phyloP scores from a whole-genome alignment of 2,797 vertebrate genomes.

The Triplophysa bombifrons region DNA sequence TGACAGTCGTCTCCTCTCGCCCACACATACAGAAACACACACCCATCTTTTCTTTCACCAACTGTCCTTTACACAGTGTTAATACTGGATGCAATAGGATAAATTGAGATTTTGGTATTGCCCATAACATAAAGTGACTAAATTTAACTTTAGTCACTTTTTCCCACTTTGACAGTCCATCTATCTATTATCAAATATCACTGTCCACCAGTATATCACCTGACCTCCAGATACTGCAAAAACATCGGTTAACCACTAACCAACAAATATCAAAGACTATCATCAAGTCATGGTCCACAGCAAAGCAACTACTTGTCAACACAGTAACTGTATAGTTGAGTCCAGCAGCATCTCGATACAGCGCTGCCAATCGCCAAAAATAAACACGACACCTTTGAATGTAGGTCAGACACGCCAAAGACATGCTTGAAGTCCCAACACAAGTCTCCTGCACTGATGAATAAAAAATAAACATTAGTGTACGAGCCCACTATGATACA shows the following conservation, averaged over 20 bases:
- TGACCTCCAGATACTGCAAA: neutral
- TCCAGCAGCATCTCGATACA: conserved; percentile 39
- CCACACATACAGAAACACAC: conserved; percentile 16
- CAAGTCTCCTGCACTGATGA: conserved; percentile 26
- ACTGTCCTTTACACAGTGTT: neutral
- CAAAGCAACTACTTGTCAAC: conserved; percentile 49
- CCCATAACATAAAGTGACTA: neutral
- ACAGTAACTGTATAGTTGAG: conserved; percentile 32
- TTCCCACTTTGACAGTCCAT: neutral
- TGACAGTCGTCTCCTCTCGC: conserved; percentile 14
- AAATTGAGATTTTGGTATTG: neutral
- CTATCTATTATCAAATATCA: neutral
- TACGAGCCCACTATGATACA: conserved; percentile 18
- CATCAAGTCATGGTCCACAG: neutral
- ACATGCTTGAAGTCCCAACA: conserved; percentile 40
- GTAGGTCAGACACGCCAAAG: conserved; percentile 61
- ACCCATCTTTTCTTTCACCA: neutral
- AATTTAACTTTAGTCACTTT: neutral
- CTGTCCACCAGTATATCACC: too few species aligned
- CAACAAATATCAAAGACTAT: neutral
- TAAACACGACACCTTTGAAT: conserved; percentile 57
- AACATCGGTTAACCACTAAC: neutral
- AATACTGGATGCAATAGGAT: neutral
- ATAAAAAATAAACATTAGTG: conserved; percentile 57
- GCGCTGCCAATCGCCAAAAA: conserved; percentile 56